Evolutionary conservation across 2,113 vertebrate species (phyloP).

Genomic region (Hemichromis elongatus): DNA sequence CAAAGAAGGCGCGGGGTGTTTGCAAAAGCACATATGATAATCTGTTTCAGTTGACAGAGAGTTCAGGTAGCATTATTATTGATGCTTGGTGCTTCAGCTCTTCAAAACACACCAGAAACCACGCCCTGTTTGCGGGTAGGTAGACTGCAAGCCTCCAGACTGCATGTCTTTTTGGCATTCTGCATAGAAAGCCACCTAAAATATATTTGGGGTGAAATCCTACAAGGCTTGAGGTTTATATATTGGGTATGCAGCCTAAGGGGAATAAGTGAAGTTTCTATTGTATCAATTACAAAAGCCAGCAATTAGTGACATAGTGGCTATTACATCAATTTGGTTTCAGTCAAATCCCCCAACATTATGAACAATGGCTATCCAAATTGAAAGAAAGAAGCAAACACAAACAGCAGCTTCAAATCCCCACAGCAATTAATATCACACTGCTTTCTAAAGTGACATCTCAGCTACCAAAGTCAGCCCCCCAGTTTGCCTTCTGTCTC

Average conservation of each 20-base stretch:
- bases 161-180: conserved; percentile 1
- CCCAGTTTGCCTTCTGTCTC: conserved; percentile 23
- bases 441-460: conserved; percentile 20
- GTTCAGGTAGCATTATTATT: not conserved
- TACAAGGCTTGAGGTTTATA: not conserved
- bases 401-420: not conserved
- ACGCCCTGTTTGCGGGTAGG: not conserved
- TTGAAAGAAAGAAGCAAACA: not conserved
- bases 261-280: not conserved
- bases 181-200: not conserved
- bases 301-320: not conserved
- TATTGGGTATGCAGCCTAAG: not conserved
- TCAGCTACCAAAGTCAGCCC: conserved; percentile 7
- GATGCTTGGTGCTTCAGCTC: not conserved
- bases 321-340: not conserved
- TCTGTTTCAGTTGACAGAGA: not conserved
- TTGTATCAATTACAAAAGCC: conserved; percentile 11
- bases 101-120: not conserved
- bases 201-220: not conserved
- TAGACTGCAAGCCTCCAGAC: not conserved
- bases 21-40: not conserved
- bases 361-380: not conserved
- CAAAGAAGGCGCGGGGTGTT: not conserved
- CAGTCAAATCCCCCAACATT: not conserved
- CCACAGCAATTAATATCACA: conserved; percentile 39